Conservation (phyloP, 2,888 invertebrate genomes). For the Trachelus stipa region DNA sequence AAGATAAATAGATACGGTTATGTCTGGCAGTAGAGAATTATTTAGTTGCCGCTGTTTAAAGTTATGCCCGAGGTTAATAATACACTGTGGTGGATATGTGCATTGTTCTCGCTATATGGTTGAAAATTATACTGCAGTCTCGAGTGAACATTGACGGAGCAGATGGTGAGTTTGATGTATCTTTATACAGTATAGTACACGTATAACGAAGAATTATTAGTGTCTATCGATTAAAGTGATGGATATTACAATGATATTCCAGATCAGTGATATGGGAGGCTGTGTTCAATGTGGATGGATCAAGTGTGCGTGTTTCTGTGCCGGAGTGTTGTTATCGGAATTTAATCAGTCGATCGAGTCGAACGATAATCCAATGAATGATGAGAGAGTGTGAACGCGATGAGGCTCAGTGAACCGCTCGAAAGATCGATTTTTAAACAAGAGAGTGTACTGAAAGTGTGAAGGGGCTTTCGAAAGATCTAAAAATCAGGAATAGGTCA, state of each 20-base stretch:
- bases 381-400: not conserved
- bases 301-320: not conserved
- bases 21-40: not conserved
- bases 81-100: not conserved
- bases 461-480: not conserved
- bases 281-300: not conserved
- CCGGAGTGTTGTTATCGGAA: not conserved
- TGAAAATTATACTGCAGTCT: not conserved
- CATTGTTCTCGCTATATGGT: not conserved
- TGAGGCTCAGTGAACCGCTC: not conserved
- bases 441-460: not conserved
- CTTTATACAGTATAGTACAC: not conserved
- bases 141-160: not conserved
- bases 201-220: not conserved
- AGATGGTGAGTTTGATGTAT: not conserved
- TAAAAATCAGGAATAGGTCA: slow-evolving; percentile 67
- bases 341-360: not conserved
- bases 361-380: not conserved
- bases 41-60: not conserved
- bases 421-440: not conserved
- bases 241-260: not conserved
- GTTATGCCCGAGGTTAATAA: not conserved
- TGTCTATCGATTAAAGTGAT: not conserved
- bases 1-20: not conserved
- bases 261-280: not conserved